Percentiles rank a stretch among this genome's conserved stretches.
Conservation (phyloP, 1,140 invertebrate genomes). For the honey bee (Apis mellifera) region DNA sequence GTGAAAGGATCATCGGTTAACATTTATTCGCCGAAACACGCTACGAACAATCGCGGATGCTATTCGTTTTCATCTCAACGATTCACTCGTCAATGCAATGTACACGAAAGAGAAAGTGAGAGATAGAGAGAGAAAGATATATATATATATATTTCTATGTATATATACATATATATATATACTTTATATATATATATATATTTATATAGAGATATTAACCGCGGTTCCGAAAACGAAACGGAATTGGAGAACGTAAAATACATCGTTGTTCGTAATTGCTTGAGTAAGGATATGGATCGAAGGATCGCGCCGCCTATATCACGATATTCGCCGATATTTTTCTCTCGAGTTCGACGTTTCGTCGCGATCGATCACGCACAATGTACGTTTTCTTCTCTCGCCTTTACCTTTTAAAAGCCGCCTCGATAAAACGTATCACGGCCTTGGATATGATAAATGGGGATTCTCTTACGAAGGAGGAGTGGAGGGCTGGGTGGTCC, state of each 20-base stretch:
- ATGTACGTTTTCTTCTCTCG: conserved; percentile 12
- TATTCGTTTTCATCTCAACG: conserved; percentile 36
- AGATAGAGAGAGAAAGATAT: conserved; percentile 34
- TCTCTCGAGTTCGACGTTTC: conserved; percentile 46
- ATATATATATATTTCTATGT: conserved; percentile 55
- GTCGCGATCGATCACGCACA: conserved; percentile 35
- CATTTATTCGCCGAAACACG: background rate
- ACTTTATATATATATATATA: conserved; percentile 58
- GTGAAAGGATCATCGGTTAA: background rate
- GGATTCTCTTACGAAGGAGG: conserved; percentile 56
- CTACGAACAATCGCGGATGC: conserved; percentile 18
- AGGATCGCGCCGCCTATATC: conserved; percentile 49
- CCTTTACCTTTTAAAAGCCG: conserved; percentile 45
- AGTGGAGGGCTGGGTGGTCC: conserved; percentile 57
- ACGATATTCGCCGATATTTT: conserved; percentile 52
- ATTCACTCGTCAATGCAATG: conserved; percentile 64
- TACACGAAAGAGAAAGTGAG: conserved; percentile 57
- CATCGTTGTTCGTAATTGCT: conserved; percentile 81
- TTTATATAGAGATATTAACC: conserved; percentile 73
- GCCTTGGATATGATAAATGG: conserved; percentile 71
- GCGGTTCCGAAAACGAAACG: conserved; percentile 68
- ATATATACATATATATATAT: conserved; percentile 57
- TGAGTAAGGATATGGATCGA: conserved; percentile 81
- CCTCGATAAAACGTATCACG: conserved; percentile 42
- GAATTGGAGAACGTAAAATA: conserved; percentile 73